phyloP scores from a whole-genome alignment of 2,113 vertebrate genomes.

The Chionodraco myersi region DNA sequence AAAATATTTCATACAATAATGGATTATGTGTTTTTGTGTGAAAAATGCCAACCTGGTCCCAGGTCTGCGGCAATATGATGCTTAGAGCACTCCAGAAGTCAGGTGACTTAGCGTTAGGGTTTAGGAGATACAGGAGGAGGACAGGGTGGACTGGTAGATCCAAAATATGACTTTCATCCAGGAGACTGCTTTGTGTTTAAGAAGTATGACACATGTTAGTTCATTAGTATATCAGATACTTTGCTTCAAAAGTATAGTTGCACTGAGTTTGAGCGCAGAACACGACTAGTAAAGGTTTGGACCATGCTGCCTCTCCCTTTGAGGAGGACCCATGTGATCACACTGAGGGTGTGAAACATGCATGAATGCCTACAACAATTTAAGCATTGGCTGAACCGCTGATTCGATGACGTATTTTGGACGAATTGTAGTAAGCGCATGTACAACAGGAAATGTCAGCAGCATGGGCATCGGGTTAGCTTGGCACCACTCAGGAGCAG shows the following conservation, averaged over 20 bases:
- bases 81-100: too few species aligned
- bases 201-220: not conserved
- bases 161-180: too few species aligned
- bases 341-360: constrained; percentile 69
- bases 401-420: constrained; percentile 34
- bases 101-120: too few species aligned
- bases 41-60: too few species aligned
- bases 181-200: not conserved
- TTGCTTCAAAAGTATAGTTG: not conserved
- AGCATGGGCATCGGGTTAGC: not conserved
- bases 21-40: too few species aligned
- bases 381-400: constrained; percentile 41
- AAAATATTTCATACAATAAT: too few species aligned
- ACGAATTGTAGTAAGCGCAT: constrained; percentile 4
- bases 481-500: constrained; percentile 61
- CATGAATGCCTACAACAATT: constrained; percentile 58
- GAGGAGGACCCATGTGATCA: constrained; percentile 58
- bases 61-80: too few species aligned
- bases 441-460: constrained; percentile 51
- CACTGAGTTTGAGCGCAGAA: constrained; percentile 1
- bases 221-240: not conserved
- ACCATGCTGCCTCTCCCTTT: constrained; percentile 17
- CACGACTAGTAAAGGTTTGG: constrained; percentile 17
- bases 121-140: too few species aligned
- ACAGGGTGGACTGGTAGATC: too few species aligned